Evolutionary conservation across 1,140 invertebrate genomes (phyloP).

Genomic region (Arion vulgaris): DNA sequence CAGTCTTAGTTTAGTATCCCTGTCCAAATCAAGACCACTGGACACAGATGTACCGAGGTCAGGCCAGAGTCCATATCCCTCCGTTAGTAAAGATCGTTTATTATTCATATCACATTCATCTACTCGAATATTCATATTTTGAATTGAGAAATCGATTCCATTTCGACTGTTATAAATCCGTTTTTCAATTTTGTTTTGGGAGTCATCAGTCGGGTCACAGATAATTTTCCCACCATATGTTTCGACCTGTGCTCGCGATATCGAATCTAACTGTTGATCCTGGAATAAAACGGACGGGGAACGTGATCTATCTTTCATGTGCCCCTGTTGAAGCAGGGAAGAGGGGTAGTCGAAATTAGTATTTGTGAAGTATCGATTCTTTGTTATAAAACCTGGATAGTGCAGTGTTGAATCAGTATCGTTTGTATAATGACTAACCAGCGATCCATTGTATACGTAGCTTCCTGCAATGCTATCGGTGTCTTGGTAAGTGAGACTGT

Average conservation of each 20-base stretch:
- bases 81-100: not conserved
- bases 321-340: not conserved
- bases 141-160: not conserved
- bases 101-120: not conserved
- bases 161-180: not conserved
- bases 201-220: not conserved
- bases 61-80: too few relatives aligned
- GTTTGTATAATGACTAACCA: not conserved
- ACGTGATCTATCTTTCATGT: not conserved
- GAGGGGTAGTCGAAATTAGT: not conserved
- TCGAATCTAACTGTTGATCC: not conserved
- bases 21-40: not conserved
- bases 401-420: not conserved
- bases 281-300: not conserved
- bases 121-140: not conserved
- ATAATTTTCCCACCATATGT: too few relatives aligned
- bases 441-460: conserved; percentile 33
- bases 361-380: not conserved
- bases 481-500: conserved; percentile 10
- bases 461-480: conserved; percentile 15
- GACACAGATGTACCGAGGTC: not conserved
- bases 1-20: conserved; percentile 23
- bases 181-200: not conserved
- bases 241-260: too few relatives aligned
- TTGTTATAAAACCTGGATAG: not conserved